Evolutionary conservation across 2,888 invertebrate genomes (phyloP), one percentile per base, ranked within the genome.

Genomic region (Kryphioiulus occultus): DNA sequence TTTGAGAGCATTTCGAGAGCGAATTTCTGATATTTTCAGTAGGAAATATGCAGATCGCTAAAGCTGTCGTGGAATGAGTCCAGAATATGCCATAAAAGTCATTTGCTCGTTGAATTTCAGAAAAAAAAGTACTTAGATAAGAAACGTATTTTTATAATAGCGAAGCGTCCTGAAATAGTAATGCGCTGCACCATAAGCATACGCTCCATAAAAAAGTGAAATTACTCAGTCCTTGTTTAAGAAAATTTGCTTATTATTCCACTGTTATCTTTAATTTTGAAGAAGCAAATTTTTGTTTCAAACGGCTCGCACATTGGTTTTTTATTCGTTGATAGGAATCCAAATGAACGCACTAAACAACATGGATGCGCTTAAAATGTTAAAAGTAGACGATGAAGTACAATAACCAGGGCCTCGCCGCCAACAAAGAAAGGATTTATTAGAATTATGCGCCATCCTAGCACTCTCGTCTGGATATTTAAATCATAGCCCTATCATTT

Each of bases 401-500:
- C 68, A 68, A 68, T 68, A 68, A 68, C 22, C 7, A 10, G 26
- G 22, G 68, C 68, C 68, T 68, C 22, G 68, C 68, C n/a, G 68
- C 68, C 10, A 68, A 68, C 68, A 7, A 26, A 22, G 26, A 26
- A 68, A 68, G 68, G 26, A 68, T 68, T 68, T 68, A 68, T 68
- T 68, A 68, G 26, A 22, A 68, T 68, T 68, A 68, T 26, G 68
- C 68, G 26, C 68, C 2, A 22, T 22, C 26, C 68, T 26, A 68
- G 68, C 26, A 68, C 26, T 68, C 68, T 68, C 59, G 7, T 68
- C 22, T 68, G 68, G 68, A 26, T 68, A 68, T 68, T 68, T 68
- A 68, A 68, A 68, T 68, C 68, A 68, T 26, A 68, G 5, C 68
- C n/a, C 68, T 68, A 68, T 22, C 68, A 68, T 68, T 68, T 68